phyloP scores from a whole-genome alignment of 2,113 vertebrate genomes.

The Phasianus colchicus region DNA sequence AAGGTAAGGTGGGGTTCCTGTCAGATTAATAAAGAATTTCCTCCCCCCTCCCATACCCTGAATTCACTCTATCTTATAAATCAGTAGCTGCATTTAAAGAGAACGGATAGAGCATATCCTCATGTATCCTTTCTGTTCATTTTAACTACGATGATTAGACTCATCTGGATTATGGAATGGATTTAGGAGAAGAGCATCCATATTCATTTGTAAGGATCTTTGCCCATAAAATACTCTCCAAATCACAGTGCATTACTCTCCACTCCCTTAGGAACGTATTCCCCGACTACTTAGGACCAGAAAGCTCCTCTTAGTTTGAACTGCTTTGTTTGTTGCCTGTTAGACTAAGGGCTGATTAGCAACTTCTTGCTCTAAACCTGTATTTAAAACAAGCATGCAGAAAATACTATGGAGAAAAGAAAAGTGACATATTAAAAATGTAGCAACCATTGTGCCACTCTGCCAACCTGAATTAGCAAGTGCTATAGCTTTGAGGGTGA shows the following conservation, averaged over 20 bases:
- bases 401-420: background rate
- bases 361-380: background rate
- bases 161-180: conserved; percentile 32
- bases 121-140: background rate
- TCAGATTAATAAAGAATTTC: background rate
- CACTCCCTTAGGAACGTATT: background rate
- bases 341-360: background rate
- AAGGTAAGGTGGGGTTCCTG: background rate
- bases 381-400: conserved; percentile 26
- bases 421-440: conserved; percentile 50
- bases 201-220: conserved; percentile 30
- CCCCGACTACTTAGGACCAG: background rate
- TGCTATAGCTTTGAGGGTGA: conserved; percentile 98
- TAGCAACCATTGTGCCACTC: conserved; percentile 43
- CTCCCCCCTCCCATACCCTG: background rate
- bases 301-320: background rate
- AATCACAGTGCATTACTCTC: background rate
- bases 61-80: conserved; percentile 29
- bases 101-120: background rate
- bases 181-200: conserved; percentile 27
- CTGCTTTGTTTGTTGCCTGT: conserved; percentile 11
- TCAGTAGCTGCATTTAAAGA: conserved; percentile 34
- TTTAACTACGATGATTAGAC: conserved; percentile 42
- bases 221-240: background rate
- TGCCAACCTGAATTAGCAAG: conserved; percentile 98